phyloP scores from a whole-genome alignment of 2,113 vertebrate species.

The Pitta sordida region DNA sequence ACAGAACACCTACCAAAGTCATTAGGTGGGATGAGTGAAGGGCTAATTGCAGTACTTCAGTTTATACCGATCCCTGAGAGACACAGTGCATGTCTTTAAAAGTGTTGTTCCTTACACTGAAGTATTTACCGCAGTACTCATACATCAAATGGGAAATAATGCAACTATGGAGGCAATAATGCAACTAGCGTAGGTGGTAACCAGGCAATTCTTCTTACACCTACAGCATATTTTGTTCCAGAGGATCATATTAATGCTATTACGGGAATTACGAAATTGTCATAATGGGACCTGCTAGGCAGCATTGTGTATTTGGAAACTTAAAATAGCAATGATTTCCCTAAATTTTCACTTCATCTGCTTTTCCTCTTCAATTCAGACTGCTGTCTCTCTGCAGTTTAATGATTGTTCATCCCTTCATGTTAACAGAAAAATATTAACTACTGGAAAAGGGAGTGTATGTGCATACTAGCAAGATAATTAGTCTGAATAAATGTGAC shows the following conservation, averaged over 20 bases:
- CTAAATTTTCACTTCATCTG: conserved; percentile 36
- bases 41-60: conserved; percentile 12
- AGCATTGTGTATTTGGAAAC: conserved; percentile 8
- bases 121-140: background rate
- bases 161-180: conserved; percentile 30
- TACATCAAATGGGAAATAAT: conserved; percentile 31
- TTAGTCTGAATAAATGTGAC: conserved; percentile 60
- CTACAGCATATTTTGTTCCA: conserved; percentile 13
- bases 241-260: conserved; percentile 28
- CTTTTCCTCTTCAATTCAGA: conserved; percentile 22
- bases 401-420: conserved; percentile 57
- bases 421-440: conserved; percentile 55
- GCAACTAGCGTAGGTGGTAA: conserved; percentile 23
- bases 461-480: conserved; percentile 41
- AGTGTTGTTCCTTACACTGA: background rate
- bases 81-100: background rate
- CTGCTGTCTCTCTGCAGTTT: conserved; percentile 40
- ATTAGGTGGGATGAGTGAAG: background rate
- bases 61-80: background rate
- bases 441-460: background rate
- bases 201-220: conserved; percentile 25
- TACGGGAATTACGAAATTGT: conserved; percentile 43
- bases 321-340: conserved; percentile 24
- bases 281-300: conserved; percentile 20
- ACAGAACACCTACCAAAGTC: background rate